Base-by-base conservation (phyloP, 2,888 invertebrate species). In the Sthenelais limicola region DNA sequence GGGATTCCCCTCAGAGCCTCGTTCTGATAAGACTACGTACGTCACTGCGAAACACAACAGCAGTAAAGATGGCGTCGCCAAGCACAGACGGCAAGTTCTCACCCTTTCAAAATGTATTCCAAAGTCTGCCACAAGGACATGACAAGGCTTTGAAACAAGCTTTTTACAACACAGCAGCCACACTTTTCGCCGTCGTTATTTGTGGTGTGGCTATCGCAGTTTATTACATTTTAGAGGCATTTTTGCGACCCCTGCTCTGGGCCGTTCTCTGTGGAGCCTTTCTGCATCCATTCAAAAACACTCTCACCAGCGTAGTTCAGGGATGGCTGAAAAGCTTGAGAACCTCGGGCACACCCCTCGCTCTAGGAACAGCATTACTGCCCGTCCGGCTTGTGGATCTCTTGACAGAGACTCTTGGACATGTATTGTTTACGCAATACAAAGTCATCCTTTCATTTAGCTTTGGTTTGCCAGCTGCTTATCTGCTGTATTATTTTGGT, bases 191-290 rank as follows among this genome's bases (percentile, higher is more conserved):
- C n/a, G 75, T 86, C 12, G 75, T 93, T 67, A 85, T 85, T 12
- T 82, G 94, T 76, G 94, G 95, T 79, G 85, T 86, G 0, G 83
- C 82, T 1, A 78, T 88, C 68, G 86, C 87, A 3, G 86, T 88
- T 1, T 88, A 88, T 79, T 86, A 85, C 76, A 85, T 89, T 52
- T 89, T 97, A 35, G 94, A 94, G 82, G 96, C 97, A 0, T 98
- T 97, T 88, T 92, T 98, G 43, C 93, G 95, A 80, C 97, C 98
- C 0, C 88, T 99, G 70, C 91, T 98, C 80, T 99, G 98, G 98
- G 97, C 98, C 0, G 90, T 97, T 72, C 90, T 99, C 38, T 95
- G 97, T 82, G 99, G 99, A n/a, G 96, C 97, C 0, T 94, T 97
- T 48, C 90, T 98, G n/a, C 96, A 97, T 88, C 98, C 98, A 0